Evolutionary conservation across 2,113 vertebrate genomes (phyloP), one percentile per base, ranked within the genome.

Genomic region (Arvicanthis niloticus): DNA sequence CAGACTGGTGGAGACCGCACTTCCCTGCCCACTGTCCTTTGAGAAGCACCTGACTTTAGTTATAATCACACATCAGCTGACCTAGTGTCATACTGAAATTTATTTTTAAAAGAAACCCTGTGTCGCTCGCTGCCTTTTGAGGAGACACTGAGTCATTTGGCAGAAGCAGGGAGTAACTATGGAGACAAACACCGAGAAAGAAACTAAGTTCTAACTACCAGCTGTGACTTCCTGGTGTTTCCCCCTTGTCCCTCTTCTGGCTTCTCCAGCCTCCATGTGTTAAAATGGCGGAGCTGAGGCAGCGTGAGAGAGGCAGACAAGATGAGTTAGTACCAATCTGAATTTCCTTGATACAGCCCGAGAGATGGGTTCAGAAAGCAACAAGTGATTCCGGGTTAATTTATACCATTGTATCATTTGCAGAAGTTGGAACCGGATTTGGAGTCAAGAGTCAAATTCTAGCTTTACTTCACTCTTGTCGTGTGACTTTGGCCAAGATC

Each of bases 151-250:
- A 95, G 70, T 92, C 81, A 65, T 40, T 91, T 88, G 86, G 80
- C 81, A 95, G 78, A 88, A 96, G 67, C 5, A 40, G 24, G 56
- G 45, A 6, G 70, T 96, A 94, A 94, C 81, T 42, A 91, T 85
- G 76, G 89, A 91, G 89, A 95, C 37, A 60, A 89, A 88, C 70
- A 62, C 56, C 56, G 60, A 94, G 53, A 85, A 85, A 58, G n/a
- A 70, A 67, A 96, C 34, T 6, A 29, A 48, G 72, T 62, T 84
- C 68, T 60, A 68, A 45, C 21, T n/a, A 40, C 70, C n/a, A 76
- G 60, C 29, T 42, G 42, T 1, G 26, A 34, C 4, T 15, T 45
- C n/a, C 29, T 48, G 40, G 3, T 17, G 26, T 68, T 70, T 37
- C 34, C 68, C 16, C 75, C 40, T 24, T 73, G 19, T 7, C 51